phyloP scores from a whole-genome alignment of 1,140 invertebrate species.

The Cherax quadricarinatus region DNA sequence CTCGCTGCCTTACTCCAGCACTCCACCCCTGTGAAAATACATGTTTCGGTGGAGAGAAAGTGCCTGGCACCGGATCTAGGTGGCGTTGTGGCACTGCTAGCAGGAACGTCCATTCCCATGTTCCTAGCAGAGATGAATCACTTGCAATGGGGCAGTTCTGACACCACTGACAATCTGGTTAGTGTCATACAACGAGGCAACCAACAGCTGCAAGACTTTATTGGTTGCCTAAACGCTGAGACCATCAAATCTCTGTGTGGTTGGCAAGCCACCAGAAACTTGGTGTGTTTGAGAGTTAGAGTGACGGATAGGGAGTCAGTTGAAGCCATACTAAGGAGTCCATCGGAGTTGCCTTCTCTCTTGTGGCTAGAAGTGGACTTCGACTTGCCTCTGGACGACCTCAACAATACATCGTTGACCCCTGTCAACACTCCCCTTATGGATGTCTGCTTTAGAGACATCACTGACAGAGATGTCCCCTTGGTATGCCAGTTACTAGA shows the following conservation, averaged over 20 bases:
- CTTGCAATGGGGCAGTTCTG: slow-evolving; percentile 27
- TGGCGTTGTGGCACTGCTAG: slow-evolving; percentile 14
- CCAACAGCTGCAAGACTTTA: slow-evolving; percentile 49
- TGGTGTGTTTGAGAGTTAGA: slow-evolving; percentile 62
- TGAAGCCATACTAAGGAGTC: slow-evolving; percentile 16
- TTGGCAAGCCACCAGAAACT: slow-evolving; percentile 9
- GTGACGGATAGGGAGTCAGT: slow-evolving; percentile 38
- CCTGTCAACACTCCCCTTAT: slow-evolving; percentile 47
- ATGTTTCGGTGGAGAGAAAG: slow-evolving; percentile 32
- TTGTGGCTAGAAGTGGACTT: slow-evolving; percentile 72
- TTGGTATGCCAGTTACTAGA: slow-evolving; percentile 43
- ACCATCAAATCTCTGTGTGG: slow-evolving; percentile 29
- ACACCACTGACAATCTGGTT: slow-evolving; percentile 48
- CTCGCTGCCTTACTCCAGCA: slow-evolving; percentile 21
- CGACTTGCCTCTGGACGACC: slow-evolving; percentile 38
- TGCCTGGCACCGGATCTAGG: slow-evolving; percentile 21
- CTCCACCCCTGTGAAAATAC: slow-evolving; percentile 24
- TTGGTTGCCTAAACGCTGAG: slow-evolving; percentile 56
- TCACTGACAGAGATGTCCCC: slow-evolving; percentile 38
- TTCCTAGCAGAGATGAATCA: slow-evolving; percentile 65
- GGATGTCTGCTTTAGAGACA: slow-evolving; percentile 55
- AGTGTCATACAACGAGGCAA: slow-evolving; percentile 31
- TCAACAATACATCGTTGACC: slow-evolving; percentile 12
- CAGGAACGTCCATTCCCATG: slow-evolving; percentile 24
- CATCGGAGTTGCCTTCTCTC: slow-evolving; percentile 27